phyloP scores from a whole-genome alignment of 2,797 vertebrate species.

The Sphenodon punctatus region DNA sequence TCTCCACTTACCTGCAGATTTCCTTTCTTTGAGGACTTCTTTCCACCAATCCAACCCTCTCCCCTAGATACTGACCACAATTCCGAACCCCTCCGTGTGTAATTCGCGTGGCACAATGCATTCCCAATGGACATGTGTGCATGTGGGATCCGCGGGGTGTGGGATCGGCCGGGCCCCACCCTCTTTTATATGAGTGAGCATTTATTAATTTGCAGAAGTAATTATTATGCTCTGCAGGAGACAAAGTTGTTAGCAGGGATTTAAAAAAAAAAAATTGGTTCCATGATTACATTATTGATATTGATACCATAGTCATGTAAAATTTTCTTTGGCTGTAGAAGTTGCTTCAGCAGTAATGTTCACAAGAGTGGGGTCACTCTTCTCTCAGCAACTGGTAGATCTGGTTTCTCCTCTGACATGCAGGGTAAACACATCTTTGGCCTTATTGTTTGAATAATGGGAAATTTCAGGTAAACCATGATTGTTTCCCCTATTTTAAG shows the following conservation, averaged over 20 bases:
- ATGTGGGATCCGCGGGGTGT: too few relatives aligned
- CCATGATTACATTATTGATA: neutral
- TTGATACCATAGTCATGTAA: neutral
- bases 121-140: too few relatives aligned
- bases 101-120: too few relatives aligned
- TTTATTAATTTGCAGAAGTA: neutral
- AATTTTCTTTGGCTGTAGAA: neutral
- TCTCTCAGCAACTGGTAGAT: neutral
- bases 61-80: neutral
- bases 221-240: neutral
- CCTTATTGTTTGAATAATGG: neutral
- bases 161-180: too few relatives aligned
- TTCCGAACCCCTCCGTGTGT: too few relatives aligned
- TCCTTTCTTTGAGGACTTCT: neutral
- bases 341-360: neutral
- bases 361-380: neutral
- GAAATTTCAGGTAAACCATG: neutral
- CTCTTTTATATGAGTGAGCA: accelerated
- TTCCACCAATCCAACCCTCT: neutral
- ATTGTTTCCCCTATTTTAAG: neutral
- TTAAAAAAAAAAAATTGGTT: neutral
- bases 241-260: neutral
- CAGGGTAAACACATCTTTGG: neutral
- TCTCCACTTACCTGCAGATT: neutral
- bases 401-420: neutral